These are phyloP conservation scores for Rhingia campestris DNA, from an alignment of 2,888 invertebrate species.

Conservation along the genomic window DNA sequence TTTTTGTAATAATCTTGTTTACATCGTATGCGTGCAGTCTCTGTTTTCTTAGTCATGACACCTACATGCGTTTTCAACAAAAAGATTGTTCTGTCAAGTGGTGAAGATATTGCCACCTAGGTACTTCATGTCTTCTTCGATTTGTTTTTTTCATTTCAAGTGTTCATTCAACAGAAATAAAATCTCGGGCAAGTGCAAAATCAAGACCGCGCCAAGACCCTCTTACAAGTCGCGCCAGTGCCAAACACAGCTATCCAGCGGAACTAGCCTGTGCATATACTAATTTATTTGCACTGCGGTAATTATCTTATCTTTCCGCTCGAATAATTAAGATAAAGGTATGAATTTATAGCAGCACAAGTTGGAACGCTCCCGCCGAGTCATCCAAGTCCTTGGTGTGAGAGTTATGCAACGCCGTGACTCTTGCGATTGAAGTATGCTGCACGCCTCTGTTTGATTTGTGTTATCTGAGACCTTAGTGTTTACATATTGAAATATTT, in stretches of 20 bases:
- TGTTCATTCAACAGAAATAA: neutral
- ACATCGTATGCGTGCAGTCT: constrained; percentile 12
- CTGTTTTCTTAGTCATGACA: neutral
- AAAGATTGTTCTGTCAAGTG: too few relatives aligned
- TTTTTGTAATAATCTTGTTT: constrained; percentile 39
- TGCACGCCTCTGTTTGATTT: constrained; percentile 6
- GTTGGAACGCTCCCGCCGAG: neutral
- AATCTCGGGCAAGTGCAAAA: constrained; percentile 10
- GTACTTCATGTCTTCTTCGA: neutral
- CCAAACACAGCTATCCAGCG: neutral
- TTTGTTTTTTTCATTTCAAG: neutral
- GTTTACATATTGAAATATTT: constrained; percentile 10
- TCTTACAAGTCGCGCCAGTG: neutral
- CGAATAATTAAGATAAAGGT: constrained; percentile 24
- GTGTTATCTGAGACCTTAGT: constrained; percentile 20
- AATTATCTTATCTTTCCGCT: constrained; percentile 45
- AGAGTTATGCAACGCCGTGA: constrained; percentile 11
- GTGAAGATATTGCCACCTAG: too few relatives aligned
- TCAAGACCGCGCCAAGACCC: neutral
- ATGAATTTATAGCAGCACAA: constrained; percentile 24
- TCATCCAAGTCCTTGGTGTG: constrained; percentile 17
- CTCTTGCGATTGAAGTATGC: neutral
- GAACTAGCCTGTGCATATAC: constrained; percentile 13
- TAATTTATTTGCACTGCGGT: constrained; percentile 23
- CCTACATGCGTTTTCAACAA: too few relatives aligned